phyloP scores from a whole-genome alignment of 2,888 invertebrate genomes.

The Euphydryas editha region DNA sequence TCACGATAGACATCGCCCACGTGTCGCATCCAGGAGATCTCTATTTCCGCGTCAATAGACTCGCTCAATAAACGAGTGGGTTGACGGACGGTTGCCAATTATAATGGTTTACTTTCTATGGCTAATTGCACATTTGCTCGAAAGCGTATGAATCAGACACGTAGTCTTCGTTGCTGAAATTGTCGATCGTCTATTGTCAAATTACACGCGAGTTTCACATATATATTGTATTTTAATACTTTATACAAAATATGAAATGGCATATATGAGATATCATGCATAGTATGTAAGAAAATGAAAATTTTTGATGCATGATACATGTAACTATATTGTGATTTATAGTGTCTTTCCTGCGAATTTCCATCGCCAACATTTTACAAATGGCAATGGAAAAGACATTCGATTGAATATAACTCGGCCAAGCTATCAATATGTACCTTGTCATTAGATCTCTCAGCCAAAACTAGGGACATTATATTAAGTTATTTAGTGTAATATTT shows the following conservation, averaged over 20 bases:
- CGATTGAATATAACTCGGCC: too few relatives aligned
- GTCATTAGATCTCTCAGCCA: too few relatives aligned
- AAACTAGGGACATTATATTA: too few relatives aligned
- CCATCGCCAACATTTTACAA: too few relatives aligned
- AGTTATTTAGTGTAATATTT: too few relatives aligned
- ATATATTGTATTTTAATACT: neutral
- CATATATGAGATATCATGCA: neutral
- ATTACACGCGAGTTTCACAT: conserved; percentile 36
- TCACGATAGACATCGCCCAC: conserved; percentile 53
- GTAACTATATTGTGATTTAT: too few relatives aligned
- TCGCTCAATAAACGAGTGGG: conserved; percentile 65
- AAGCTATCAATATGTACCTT: too few relatives aligned
- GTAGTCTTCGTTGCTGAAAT: conserved; percentile 18
- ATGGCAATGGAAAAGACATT: too few relatives aligned
- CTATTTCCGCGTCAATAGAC: conserved; percentile 61
- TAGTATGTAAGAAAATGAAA: too few relatives aligned
- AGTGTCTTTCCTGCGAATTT: too few relatives aligned
- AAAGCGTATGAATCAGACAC: conserved; percentile 56
- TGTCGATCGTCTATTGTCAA: conserved; percentile 32
- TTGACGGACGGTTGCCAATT: conserved; percentile 67
- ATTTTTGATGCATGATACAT: too few relatives aligned
- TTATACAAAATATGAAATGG: neutral
- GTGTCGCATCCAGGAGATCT: conserved; percentile 58
- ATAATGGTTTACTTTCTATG: conserved; percentile 75
- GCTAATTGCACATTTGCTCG: conserved; percentile 62